phyloP scores from a whole-genome alignment of 2,113 vertebrate species.

The Neogobius melanostomus region DNA sequence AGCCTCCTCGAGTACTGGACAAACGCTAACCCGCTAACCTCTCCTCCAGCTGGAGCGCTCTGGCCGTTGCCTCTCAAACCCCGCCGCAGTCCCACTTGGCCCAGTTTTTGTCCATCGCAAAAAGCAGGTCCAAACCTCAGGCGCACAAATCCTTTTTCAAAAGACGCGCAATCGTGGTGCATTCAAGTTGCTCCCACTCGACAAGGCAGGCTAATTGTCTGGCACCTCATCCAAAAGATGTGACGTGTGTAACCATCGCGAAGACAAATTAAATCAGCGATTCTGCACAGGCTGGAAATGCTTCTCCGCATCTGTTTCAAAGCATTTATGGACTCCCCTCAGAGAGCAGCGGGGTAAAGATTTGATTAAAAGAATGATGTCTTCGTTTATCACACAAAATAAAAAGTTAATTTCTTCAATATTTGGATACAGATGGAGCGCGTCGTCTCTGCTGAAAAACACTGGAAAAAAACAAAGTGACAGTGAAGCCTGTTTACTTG shows the following conservation, averaged over 20 bases:
- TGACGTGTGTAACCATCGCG: constrained; percentile 1
- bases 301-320: constrained; percentile 39
- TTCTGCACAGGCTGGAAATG: constrained; percentile 25
- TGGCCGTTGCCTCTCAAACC: constrained; percentile 13
- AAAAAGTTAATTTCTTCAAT: constrained; percentile 24
- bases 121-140: constrained; percentile 24
- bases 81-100: constrained; percentile 37
- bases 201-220: constrained; percentile 17
- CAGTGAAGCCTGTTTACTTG: constrained; percentile 14
- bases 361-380: constrained; percentile 25
- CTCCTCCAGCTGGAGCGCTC: constrained; percentile 52
- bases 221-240: neutral
- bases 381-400: constrained; percentile 33
- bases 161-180: constrained; percentile 35
- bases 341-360: constrained; percentile 24
- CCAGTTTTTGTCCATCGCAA: constrained; percentile 33
- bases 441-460: constrained; percentile 16
- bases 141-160: constrained; percentile 19
- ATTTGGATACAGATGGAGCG: constrained; percentile 11
- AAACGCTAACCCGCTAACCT: constrained; percentile 45
- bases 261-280: constrained; percentile 20
- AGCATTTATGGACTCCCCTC: constrained; percentile 30
- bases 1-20: constrained; percentile 58
- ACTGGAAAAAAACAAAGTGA: constrained; percentile 4
- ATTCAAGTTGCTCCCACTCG: constrained; percentile 11